phyloP scores from a whole-genome alignment of 1,140 invertebrate species.

The Atta colombica region DNA sequence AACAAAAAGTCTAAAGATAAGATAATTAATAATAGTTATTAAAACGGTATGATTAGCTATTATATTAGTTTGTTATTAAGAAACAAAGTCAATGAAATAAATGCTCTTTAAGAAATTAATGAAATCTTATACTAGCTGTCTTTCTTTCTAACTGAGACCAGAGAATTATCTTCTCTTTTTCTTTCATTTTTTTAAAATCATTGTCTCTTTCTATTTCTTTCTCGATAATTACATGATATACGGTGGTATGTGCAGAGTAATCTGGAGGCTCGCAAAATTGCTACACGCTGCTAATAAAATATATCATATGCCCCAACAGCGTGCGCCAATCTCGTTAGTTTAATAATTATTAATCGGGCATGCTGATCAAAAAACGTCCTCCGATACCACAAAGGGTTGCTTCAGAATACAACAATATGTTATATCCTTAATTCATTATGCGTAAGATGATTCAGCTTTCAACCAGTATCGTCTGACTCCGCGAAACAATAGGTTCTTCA shows the following conservation, averaged over 20 bases:
- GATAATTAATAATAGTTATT: neutral
- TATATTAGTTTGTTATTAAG: neutral
- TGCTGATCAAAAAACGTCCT: slow-evolving; percentile 59
- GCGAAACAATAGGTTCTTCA: neutral
- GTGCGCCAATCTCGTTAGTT: slow-evolving; percentile 46
- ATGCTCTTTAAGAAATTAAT: neutral
- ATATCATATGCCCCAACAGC: slow-evolving; percentile 42
- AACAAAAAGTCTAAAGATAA: neutral
- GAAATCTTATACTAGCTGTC: neutral
- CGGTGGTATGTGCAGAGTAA: slow-evolving; percentile 75
- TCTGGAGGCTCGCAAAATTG: slow-evolving; percentile 73
- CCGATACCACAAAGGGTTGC: slow-evolving; percentile 59
- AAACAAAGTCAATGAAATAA: neutral
- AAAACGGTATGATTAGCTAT: neutral
- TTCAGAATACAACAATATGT: slow-evolving; percentile 65
- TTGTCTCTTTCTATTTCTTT: slow-evolving; percentile 65
- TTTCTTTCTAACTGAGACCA: slow-evolving; percentile 38
- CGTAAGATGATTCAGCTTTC: slow-evolving; percentile 41
- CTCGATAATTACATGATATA: slow-evolving; percentile 64
- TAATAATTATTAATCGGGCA: slow-evolving; percentile 42
- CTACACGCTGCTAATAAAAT: slow-evolving; percentile 72
- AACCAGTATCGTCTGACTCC: slow-evolving; percentile 23
- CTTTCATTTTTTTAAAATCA: slow-evolving; percentile 38
- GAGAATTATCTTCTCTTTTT: slow-evolving; percentile 59
- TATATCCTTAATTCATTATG: slow-evolving; percentile 58